A percentile compares a stretch with the other conserved stretches of the same genome.
phyloP scores from a whole-genome alignment of 53 echinoderm and acorn worm species.

The Temnopleurus reevesii region DNA sequence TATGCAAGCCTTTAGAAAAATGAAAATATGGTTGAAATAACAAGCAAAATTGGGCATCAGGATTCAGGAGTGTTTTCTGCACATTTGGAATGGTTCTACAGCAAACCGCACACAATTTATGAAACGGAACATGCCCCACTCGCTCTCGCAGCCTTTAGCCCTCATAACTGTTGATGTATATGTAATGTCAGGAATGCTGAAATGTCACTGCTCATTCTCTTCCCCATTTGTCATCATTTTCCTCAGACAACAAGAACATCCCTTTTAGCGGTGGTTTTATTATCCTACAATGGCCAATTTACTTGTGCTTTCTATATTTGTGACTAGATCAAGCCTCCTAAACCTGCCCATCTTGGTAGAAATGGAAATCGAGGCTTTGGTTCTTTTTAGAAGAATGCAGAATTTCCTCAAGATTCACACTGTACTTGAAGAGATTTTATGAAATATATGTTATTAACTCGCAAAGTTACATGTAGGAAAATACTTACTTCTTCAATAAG shows the following conservation, averaged over 20 bases:
- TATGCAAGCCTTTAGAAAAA: no score
- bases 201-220: constrained; percentile 13
- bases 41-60: no score
- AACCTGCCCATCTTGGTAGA: background rate
- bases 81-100: no score
- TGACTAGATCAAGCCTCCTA: background rate
- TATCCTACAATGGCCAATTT: background rate
- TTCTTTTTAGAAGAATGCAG: background rate
- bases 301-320: background rate
- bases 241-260: background rate
- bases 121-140: background rate
- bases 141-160: constrained; percentile 20
- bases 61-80: no score
- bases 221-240: background rate
- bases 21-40: no score
- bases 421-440: no score
- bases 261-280: background rate
- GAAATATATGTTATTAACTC: no score
- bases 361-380: background rate
- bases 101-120: no score
- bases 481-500: no score
- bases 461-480: no score
- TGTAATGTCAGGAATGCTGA: constrained; percentile 15
- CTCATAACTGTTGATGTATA: constrained; percentile 47
- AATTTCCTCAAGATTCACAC: no score